Evolutionary conservation across 2,888 invertebrate species (phyloP).

Genomic region (Cryptosula pallasiana): DNA sequence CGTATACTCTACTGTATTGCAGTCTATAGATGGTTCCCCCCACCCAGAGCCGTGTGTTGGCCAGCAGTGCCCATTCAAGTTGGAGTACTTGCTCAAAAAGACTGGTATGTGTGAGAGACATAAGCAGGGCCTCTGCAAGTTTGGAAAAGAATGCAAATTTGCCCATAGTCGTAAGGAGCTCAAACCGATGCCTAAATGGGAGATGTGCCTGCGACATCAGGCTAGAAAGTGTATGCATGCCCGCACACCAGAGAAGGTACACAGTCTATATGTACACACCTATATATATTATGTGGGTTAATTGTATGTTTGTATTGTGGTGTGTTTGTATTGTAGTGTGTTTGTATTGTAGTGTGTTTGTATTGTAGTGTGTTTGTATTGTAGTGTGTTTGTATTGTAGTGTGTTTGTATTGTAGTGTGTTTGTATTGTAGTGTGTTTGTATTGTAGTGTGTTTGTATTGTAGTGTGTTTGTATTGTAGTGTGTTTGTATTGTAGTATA

Average conservation of each 20-base stretch:
- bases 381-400: neutral
- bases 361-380: neutral
- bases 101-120: neutral
- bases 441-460: neutral
- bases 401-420: neutral
- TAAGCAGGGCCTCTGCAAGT: constrained; percentile 18
- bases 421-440: neutral
- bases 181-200: constrained; percentile 16
- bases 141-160: neutral
- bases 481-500: neutral
- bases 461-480: neutral
- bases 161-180: constrained; percentile 9
- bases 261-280: neutral
- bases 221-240: neutral
- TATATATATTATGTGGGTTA: neutral
- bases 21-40: too few relatives aligned
- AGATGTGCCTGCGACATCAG: neutral
- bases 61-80: constrained; percentile 16
- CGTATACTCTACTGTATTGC: too few relatives aligned
- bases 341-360: neutral
- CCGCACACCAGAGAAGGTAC: neutral
- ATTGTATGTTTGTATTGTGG: neutral
- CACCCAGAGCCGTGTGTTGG: neutral
- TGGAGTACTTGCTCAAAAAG: constrained; percentile 11
- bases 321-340: neutral